These are phyloP conservation scores for Cyprinella venusta DNA, from an alignment of 2,797 vertebrate genomes.

Conservation along the genomic window DNA sequence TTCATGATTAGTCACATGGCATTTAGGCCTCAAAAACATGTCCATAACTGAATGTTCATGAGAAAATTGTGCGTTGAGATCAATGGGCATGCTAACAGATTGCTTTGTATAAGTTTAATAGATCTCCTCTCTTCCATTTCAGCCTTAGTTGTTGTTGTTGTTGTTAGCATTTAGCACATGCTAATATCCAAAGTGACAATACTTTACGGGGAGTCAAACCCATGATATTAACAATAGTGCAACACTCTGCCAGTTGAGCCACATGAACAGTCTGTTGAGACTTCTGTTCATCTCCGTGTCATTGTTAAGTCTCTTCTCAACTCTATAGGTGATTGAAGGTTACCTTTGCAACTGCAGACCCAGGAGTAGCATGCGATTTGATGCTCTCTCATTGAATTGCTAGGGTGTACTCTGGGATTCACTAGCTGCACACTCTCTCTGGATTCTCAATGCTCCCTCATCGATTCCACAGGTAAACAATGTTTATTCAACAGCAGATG, in stretches of 20 bases:
- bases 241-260: neutral
- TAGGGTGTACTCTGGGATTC: neutral
- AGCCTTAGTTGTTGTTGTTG: neutral
- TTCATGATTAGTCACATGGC: neutral
- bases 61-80: neutral
- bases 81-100: neutral
- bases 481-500: slow-evolving; percentile 63
- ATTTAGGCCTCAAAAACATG: slow-evolving; percentile 11
- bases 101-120: neutral
- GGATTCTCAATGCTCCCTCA: slow-evolving; percentile 46
- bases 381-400: slow-evolving; percentile 15
- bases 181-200: neutral
- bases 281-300: neutral
- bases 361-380: neutral
- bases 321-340: slow-evolving; percentile 21
- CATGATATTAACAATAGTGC: neutral
- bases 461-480: slow-evolving; percentile 60
- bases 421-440: slow-evolving; percentile 24
- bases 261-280: slow-evolving; percentile 3
- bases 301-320: slow-evolving; percentile 14
- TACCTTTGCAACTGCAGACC: slow-evolving; percentile 8
- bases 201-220: neutral
- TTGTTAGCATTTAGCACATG: neutral
- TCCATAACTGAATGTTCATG: neutral
- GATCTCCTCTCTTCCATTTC: neutral